phyloP scores from a whole-genome alignment of 2,888 invertebrate species.

The Yponomeuta malinellus region DNA sequence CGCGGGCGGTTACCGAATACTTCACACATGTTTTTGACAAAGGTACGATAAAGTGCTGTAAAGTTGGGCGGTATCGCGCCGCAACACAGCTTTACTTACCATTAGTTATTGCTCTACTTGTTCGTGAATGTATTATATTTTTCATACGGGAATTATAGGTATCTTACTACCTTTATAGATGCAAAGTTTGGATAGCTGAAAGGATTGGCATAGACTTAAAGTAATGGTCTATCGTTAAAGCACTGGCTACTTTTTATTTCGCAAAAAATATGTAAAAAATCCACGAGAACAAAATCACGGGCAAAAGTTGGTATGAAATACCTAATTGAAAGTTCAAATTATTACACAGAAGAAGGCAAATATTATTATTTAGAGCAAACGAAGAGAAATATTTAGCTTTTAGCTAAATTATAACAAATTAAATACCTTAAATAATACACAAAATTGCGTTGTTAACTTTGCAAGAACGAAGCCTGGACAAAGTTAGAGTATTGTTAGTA shows the following conservation, averaged over 20 bases:
- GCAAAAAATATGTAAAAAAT: no score
- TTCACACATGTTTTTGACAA: slow-evolving; percentile 12
- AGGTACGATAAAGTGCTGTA: slow-evolving; percentile 12
- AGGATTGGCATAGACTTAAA: no score
- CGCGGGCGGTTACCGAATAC: not conserved
- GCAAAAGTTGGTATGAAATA: no score
- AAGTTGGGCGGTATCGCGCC: not conserved
- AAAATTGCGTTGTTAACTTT: not conserved
- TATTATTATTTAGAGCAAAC: not conserved
- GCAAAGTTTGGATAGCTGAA: no score
- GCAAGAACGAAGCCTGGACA: not conserved
- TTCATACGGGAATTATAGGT: not conserved
- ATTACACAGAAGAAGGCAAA: not conserved
- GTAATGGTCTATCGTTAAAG: no score
- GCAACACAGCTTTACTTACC: not conserved
- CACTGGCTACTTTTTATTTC: not conserved
- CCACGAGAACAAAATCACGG: no score
- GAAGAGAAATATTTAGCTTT: not conserved
- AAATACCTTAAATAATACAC: not conserved
- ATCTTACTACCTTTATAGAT: no score
- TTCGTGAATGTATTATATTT: not conserved
- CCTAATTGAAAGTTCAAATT: not conserved
- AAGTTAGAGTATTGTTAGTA: not conserved
- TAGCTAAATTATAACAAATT: not conserved
- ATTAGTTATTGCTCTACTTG: not conserved